phyloP scores from a whole-genome alignment of 2,888 invertebrate genomes.

The Hirtodrosophila histrioides region DNA sequence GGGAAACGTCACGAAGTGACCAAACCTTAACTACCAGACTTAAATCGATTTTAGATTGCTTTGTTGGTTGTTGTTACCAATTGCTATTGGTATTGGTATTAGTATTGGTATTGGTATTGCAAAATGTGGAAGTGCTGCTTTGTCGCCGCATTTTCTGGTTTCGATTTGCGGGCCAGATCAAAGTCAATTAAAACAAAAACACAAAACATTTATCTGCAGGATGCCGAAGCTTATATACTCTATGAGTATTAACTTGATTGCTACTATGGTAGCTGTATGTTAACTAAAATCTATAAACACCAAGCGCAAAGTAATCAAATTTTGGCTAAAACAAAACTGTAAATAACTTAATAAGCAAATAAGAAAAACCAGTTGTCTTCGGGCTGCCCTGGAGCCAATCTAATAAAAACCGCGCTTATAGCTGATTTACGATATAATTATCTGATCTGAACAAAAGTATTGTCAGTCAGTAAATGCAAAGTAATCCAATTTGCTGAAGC shows the following conservation, averaged over 20 bases:
- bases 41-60: constrained; percentile 63
- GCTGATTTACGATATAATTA: too few relatives aligned
- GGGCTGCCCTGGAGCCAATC: too few relatives aligned
- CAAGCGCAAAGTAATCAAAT: too few relatives aligned
- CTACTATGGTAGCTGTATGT: too few relatives aligned
- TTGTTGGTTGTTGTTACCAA: constrained; percentile 29
- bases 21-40: constrained; percentile 39
- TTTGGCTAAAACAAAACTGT: too few relatives aligned
- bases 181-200: constrained; percentile 29
- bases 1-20: constrained; percentile 20
- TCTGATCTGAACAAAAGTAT: too few relatives aligned
- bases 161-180: constrained; percentile 18
- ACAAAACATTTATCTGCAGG: constrained; percentile 22
- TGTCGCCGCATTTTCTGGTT: constrained; percentile 39
- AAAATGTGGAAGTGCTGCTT: constrained; percentile 54
- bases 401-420: too few relatives aligned
- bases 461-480: too few relatives aligned
- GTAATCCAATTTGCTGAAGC: too few relatives aligned
- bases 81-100: constrained; percentile 13
- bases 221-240: constrained; percentile 14
- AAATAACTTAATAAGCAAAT: too few relatives aligned
- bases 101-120: constrained; percentile 38
- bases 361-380: too few relatives aligned
- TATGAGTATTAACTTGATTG: background rate
- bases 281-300: too few relatives aligned